Evolutionary conservation across 2,797 vertebrate species (phyloP).

Genomic region (Pseudochirops cupreus): DNA sequence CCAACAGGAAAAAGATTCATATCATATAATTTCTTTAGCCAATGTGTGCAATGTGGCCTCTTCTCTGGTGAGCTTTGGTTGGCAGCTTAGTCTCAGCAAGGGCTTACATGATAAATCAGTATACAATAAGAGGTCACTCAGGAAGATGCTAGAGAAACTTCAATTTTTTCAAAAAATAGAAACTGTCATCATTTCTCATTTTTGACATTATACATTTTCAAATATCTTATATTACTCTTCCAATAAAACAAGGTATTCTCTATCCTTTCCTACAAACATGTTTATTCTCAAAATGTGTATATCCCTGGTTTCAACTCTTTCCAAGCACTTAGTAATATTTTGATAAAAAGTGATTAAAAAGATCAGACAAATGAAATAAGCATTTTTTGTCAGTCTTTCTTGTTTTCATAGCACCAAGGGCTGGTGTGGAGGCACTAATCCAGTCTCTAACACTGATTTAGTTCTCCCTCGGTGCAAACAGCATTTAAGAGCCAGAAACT

Average conservation of each 20-base stretch:
- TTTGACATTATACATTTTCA: conserved; percentile 11
- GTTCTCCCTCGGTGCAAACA: neutral
- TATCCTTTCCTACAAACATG: conserved; percentile 19
- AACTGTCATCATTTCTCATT: neutral
- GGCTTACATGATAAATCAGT: neutral
- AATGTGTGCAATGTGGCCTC: conserved; percentile 14
- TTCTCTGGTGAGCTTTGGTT: conserved; percentile 45
- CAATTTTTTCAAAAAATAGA: neutral
- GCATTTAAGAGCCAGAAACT: conserved; percentile 20
- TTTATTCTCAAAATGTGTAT: conserved; percentile 56
- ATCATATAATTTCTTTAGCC: conserved; percentile 53
- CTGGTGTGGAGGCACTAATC: neutral
- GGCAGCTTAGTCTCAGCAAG: conserved; percentile 42
- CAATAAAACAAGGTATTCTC: neutral
- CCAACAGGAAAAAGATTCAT: conserved; percentile 23
- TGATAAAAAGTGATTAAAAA: conserved; percentile 65
- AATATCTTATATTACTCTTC: conserved; percentile 55
- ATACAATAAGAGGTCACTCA: conserved; percentile 48
- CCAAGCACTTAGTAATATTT: conserved; percentile 60
- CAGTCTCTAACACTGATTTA: conserved; percentile 3
- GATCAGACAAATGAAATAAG: conserved; percentile 61
- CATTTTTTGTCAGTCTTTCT: conserved; percentile 4
- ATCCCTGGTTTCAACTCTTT: conserved; percentile 57
- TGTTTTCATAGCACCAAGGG: conserved; percentile 52
- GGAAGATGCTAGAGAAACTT: conserved; percentile 54